A percentile compares a stretch with the other conserved stretches of the same genome.
Evolutionary conservation across 2,113 vertebrate species (phyloP).

Genomic region (Amphilophus citrinellus): DNA sequence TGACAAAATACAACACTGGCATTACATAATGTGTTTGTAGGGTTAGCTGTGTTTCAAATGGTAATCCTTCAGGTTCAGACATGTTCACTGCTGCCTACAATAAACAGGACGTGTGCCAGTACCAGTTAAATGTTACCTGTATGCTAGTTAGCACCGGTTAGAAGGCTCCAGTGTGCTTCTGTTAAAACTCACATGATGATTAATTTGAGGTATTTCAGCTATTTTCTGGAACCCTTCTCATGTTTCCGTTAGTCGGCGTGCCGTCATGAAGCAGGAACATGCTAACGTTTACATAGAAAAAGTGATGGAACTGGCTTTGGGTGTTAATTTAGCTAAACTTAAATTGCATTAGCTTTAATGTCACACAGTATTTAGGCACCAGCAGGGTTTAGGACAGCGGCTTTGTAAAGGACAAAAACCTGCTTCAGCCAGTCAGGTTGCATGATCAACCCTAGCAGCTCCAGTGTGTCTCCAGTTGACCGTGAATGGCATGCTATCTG

Average conservation of each 20-base stretch:
- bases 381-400: background rate
- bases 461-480: conserved; percentile 16
- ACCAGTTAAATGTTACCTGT: background rate
- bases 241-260: background rate
- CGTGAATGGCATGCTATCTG: conserved; percentile 54
- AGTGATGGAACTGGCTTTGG: background rate
- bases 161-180: rapidly evolving
- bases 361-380: background rate
- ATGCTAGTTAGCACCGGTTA: background rate
- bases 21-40: background rate
- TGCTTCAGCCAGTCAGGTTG: background rate
- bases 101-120: background rate
- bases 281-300: background rate
- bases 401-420: background rate
- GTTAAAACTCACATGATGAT: rapidly evolving
- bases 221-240: background rate
- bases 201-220: background rate
- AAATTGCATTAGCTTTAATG: background rate
- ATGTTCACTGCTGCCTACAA: background rate
- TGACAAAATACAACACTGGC: background rate
- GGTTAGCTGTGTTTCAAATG: background rate
- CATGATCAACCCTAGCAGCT: conserved; percentile 28
- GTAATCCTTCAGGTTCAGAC: background rate
- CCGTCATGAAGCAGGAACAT: background rate
- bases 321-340: background rate